These are phyloP conservation scores for Oryzaephilus surinamensis DNA, from an alignment of 1,140 invertebrate genomes.

Conservation along the genomic window DNA sequence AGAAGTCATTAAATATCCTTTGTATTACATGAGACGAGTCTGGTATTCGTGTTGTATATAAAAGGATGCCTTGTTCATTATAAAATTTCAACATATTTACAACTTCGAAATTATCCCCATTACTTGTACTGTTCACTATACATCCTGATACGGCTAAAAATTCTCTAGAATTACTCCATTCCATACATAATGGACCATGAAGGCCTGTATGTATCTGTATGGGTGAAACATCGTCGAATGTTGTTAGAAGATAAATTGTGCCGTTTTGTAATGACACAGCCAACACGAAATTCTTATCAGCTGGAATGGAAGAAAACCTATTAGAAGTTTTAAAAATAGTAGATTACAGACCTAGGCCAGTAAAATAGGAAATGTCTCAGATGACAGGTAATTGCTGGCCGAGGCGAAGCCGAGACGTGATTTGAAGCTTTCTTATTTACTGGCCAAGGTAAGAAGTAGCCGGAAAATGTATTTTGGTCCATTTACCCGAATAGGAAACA, in stretches of 20 bases:
- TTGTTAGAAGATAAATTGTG: slow-evolving; percentile 75
- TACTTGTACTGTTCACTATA: slow-evolving; percentile 35
- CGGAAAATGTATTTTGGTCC: slow-evolving; percentile 6
- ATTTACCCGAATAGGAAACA: slow-evolving; percentile 31
- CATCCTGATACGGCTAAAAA: slow-evolving; percentile 86
- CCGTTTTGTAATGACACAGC: slow-evolving; percentile 85
- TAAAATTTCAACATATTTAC: slow-evolving; percentile 58
- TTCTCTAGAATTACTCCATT: slow-evolving; percentile 93
- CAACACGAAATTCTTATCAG: slow-evolving; percentile 65
- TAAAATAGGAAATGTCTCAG: no score
- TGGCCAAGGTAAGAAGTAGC: no score
- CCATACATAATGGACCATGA: slow-evolving; percentile 67
- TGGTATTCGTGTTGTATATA: slow-evolving; percentile 54
- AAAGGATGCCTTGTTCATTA: slow-evolving; percentile 48
- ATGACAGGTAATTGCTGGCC: no score
- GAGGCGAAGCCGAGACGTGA: not conserved
- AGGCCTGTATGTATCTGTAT: slow-evolving; percentile 72
- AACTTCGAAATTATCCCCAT: no score
- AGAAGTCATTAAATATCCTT: not conserved
- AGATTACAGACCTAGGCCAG: no score
- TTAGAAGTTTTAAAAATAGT: no score
- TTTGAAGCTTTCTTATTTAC: slow-evolving; percentile 3
- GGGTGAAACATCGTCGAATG: slow-evolving; percentile 87
- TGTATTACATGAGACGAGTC: slow-evolving; percentile 50
- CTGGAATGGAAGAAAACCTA: no score